These are phyloP conservation scores for Kryphioiulus occultus DNA, from an alignment of 2,888 invertebrate genomes.

Conservation along the genomic window DNA sequence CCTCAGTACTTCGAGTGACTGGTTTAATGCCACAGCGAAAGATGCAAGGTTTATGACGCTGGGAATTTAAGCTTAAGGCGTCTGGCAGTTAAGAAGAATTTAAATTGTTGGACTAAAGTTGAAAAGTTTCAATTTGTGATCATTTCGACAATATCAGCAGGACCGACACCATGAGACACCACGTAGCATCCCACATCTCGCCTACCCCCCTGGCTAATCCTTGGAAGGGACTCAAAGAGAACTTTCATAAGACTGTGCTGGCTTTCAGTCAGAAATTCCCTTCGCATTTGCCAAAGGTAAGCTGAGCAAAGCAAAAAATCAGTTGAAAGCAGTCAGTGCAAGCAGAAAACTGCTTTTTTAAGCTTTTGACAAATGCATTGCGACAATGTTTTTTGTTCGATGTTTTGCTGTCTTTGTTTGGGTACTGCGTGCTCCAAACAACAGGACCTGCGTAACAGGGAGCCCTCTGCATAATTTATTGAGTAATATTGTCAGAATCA, in stretches of 20 bases:
- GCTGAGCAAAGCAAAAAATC: background rate
- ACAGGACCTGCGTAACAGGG: background rate
- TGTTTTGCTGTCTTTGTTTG: background rate
- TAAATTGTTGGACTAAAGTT: too few relatives aligned
- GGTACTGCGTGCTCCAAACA: background rate
- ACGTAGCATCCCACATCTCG: background rate
- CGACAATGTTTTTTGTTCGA: background rate
- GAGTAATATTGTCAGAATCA: background rate
- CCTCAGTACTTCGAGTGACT: background rate
- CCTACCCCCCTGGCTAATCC: slow-evolving; percentile 41
- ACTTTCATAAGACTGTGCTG: slow-evolving; percentile 42
- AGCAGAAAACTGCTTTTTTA: background rate
- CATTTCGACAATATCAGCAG: background rate
- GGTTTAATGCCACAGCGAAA: too few relatives aligned
- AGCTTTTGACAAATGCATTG: background rate
- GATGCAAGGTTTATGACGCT: background rate
- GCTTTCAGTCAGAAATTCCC: slow-evolving; percentile 43
- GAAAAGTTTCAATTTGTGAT: background rate
- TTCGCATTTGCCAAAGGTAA: slow-evolving; percentile 43
- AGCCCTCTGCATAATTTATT: background rate
- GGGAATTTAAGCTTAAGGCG: too few relatives aligned
- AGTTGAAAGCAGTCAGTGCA: background rate
- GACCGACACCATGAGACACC: background rate
- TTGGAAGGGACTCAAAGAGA: slow-evolving; percentile 3
- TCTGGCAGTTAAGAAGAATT: too few relatives aligned